Percentiles rank a stretch among this genome's conserved stretches.
Evolutionary conservation across 2,113 vertebrate species (phyloP).

Genomic region (Apaloderma vittatum): DNA sequence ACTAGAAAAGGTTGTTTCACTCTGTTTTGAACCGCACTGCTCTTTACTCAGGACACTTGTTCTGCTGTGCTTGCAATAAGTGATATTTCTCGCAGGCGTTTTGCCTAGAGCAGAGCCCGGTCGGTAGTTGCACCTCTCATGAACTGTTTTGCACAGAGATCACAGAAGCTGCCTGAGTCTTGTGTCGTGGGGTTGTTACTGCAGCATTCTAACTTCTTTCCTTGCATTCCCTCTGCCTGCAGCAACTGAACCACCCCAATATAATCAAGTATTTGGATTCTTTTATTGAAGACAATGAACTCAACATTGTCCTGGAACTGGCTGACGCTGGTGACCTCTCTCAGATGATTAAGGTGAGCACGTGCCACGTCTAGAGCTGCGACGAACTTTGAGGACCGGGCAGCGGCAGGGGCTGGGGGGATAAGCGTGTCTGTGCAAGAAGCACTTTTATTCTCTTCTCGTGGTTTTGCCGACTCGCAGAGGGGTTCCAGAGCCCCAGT

Average conservation of each 20-base stretch:
- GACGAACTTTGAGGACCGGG: accelerated
- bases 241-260: constrained; percentile 90
- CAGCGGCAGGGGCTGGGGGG: accelerated
- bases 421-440: neutral
- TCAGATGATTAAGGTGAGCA: constrained; percentile 89
- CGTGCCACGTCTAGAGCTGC: accelerated
- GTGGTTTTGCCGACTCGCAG: neutral
- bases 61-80: neutral
- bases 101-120: neutral
- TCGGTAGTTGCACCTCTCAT: accelerated
- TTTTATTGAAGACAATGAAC: constrained; percentile 87
- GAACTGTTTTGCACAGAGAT: accelerated
- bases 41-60: neutral
- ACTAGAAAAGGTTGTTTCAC: neutral
- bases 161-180: neutral
- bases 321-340: constrained; percentile 87
- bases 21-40: accelerated
- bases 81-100: accelerated
- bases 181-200: neutral
- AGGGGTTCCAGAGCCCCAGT: neutral
- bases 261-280: constrained; percentile 90
- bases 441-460: accelerated
- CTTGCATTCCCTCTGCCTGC: neutral
- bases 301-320: constrained; percentile 88
- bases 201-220: accelerated